Evolutionary conservation across 1,140 invertebrate genomes (phyloP).

Genomic region (Adelges cooleyi): DNA sequence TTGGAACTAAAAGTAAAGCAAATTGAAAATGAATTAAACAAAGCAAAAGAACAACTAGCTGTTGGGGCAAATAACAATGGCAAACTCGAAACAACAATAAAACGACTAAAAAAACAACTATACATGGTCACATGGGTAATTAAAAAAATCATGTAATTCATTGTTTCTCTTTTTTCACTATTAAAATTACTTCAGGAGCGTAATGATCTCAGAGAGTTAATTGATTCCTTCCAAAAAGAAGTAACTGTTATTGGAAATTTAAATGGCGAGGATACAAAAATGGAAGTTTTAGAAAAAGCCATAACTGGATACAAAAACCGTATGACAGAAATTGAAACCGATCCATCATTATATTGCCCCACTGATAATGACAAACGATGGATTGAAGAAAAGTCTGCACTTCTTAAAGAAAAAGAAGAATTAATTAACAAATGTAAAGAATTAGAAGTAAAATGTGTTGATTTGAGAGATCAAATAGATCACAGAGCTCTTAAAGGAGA

Average conservation of each 20-base stretch:
- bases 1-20: constrained; percentile 32
- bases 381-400: constrained; percentile 27
- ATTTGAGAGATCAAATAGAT: constrained; percentile 34
- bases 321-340: constrained; percentile 33
- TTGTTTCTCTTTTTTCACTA: background rate
- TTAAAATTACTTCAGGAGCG: constrained; percentile 32
- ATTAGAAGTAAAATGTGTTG: constrained; percentile 32
- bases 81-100: constrained; percentile 26
- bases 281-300: constrained; percentile 35
- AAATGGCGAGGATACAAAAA: constrained; percentile 18
- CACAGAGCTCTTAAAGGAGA: constrained; percentile 35
- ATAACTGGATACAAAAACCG: constrained; percentile 34
- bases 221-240: constrained; percentile 37
- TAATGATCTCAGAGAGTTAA: constrained; percentile 34
- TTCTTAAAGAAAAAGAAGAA: constrained; percentile 31
- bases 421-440: constrained; percentile 32
- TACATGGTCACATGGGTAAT: constrained; percentile 30
- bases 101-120: constrained; percentile 33
- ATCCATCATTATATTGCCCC: constrained; percentile 30
- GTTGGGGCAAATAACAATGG: constrained; percentile 30
- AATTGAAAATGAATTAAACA: constrained; percentile 28
- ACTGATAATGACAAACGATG: constrained; percentile 19
- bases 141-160: background rate
- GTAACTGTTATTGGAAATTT: constrained; percentile 32
- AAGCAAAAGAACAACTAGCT: constrained; percentile 29